Percentiles rank a stretch among this genome's conserved stretches.
Conservation (phyloP, 2,888 invertebrate species). For the Tholera decimalis region DNA sequence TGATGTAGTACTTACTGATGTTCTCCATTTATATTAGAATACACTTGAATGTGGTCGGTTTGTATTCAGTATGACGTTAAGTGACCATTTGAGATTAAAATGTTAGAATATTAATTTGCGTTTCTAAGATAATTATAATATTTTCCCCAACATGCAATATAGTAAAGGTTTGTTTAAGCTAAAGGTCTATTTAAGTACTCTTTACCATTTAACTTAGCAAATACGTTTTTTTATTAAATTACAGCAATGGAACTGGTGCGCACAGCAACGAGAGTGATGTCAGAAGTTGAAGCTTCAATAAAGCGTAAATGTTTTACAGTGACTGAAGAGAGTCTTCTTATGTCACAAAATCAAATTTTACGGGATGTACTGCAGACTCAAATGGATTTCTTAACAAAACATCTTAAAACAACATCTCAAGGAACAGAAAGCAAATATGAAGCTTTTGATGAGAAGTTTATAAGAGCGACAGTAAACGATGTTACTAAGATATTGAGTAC, state of each 20-base stretch:
- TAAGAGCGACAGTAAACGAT: slow-evolving; percentile 68
- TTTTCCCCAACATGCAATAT: too few relatives aligned
- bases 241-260: slow-evolving; percentile 73
- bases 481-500: slow-evolving; percentile 72
- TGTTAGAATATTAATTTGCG: too few relatives aligned
- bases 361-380: slow-evolving; percentile 71
- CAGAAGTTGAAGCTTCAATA: slow-evolving; percentile 68
- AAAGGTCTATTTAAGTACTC: too few relatives aligned
- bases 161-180: too few relatives aligned
- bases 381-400: slow-evolving; percentile 70
- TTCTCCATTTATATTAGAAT: too few relatives aligned
- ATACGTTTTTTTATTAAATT: slow-evolving; percentile 55
- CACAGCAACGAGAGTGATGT: slow-evolving; percentile 68
- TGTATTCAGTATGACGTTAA: too few relatives aligned
- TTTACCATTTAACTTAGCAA: not conserved
- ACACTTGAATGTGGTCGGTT: too few relatives aligned
- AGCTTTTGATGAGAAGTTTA: slow-evolving; percentile 45
- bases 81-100: too few relatives aligned
- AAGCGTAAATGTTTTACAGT: slow-evolving; percentile 69
- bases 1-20: too few relatives aligned
- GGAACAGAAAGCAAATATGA: slow-evolving; percentile 18
- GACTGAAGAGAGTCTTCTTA: slow-evolving; percentile 60
- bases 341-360: slow-evolving; percentile 70
- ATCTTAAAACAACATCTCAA: not conserved
- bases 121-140: too few relatives aligned